phyloP scores from a whole-genome alignment of 2,888 invertebrate genomes.

The Clistopyga incitator region DNA sequence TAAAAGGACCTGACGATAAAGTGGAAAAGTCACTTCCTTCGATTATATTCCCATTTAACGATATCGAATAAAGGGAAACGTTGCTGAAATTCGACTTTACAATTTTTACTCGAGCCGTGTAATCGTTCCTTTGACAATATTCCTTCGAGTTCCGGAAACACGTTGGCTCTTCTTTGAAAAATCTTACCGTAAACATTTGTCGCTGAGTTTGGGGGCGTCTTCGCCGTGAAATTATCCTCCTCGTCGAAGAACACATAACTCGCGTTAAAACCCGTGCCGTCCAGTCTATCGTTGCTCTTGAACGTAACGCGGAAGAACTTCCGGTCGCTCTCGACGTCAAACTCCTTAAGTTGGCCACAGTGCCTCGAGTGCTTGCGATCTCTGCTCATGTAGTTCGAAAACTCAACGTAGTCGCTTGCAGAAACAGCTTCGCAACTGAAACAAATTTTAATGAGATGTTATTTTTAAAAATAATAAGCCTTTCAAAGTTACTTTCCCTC shows the following conservation, averaged over 20 bases:
- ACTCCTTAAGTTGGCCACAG: conserved; percentile 94
- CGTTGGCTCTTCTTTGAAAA: conserved; percentile 1
- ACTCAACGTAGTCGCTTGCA: conserved; percentile 98
- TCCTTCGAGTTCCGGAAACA: not conserved
- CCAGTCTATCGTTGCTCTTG: conserved; percentile 96
- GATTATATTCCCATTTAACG: too few species aligned
- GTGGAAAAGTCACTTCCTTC: too few species aligned
- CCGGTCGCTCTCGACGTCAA: conserved; percentile 94
- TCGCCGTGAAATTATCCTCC: conserved; percentile 86
- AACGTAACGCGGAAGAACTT: conserved; percentile 98
- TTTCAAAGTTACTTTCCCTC: too few species aligned
- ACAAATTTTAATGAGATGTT: conserved; percentile 21
- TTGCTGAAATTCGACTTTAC: too few species aligned
- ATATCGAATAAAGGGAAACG: too few species aligned
- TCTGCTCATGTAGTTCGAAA: conserved; percentile 96
- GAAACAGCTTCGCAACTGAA: conserved; percentile 95
- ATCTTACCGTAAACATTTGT: conserved; percentile 69
- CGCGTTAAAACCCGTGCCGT: conserved; percentile 97
- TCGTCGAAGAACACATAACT: conserved; percentile 94
- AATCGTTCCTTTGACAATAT: too few species aligned
- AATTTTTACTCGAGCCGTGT: too few species aligned
- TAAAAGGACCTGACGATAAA: too few species aligned
- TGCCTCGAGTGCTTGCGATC: conserved; percentile 95
- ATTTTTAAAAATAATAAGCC: not conserved
- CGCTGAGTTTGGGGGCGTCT: conserved; percentile 80